These are phyloP conservation scores for Aricia artaxerxes DNA, from an alignment of 2,888 invertebrate genomes.

Conservation along the genomic window DNA sequence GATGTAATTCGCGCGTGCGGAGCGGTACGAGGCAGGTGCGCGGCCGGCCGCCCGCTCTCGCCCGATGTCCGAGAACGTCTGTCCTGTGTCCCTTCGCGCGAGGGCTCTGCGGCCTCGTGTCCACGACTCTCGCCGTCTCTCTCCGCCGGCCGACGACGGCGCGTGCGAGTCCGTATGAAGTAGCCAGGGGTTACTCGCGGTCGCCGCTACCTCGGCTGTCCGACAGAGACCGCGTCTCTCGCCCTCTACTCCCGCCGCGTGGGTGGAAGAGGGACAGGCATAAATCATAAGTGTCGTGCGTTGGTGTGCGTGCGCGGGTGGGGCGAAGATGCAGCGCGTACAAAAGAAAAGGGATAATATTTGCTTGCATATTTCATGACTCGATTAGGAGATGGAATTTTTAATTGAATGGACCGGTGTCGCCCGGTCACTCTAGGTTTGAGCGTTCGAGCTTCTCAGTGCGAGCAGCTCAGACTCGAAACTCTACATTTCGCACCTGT, in stretches of 20 bases:
- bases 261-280: conserved; percentile 62
- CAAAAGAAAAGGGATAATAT: conserved; percentile 81
- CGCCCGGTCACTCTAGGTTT: conserved; percentile 65
- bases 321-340: conserved; percentile 79
- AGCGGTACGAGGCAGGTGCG: conserved; percentile 72
- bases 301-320: conserved; percentile 80
- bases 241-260: conserved; percentile 49
- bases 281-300: conserved; percentile 73
- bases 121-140: conserved; percentile 72
- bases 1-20: conserved; percentile 68
- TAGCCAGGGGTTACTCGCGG: conserved; percentile 81
- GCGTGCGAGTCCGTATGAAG: conserved; percentile 78
- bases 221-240: conserved; percentile 66
- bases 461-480: conserved; percentile 28
- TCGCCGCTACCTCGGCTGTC: conserved; percentile 72
- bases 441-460: conserved; percentile 30
- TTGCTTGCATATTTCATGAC: conserved; percentile 81
- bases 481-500: conserved; percentile 1
- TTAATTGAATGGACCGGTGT: conserved; percentile 74
- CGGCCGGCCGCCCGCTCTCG: conserved; percentile 80
- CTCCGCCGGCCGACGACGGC: conserved; percentile 76
- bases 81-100: conserved; percentile 80
- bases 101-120: conserved; percentile 77
- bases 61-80: conserved; percentile 81
- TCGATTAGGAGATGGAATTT: conserved; percentile 81